Conservation (phyloP, 1,140 invertebrate genomes). For the Aphaenogaster floridana region DNA sequence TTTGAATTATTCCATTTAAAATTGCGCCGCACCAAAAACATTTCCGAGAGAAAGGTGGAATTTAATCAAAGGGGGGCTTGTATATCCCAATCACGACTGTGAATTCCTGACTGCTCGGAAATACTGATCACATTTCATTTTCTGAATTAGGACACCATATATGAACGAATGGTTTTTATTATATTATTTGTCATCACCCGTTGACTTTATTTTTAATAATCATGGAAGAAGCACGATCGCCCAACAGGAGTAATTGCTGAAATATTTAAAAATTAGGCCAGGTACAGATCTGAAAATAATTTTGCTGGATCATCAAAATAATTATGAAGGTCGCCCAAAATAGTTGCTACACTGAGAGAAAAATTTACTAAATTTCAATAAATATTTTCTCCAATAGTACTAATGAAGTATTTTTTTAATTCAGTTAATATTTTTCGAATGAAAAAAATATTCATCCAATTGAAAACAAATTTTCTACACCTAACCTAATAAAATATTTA, state of each 20-base stretch:
- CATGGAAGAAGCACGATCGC: not conserved
- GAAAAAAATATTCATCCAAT: too few species aligned
- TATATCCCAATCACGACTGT: not conserved
- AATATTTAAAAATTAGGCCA: too few species aligned
- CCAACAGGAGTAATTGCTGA: not conserved
- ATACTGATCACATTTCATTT: not conserved
- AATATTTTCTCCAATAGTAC: too few species aligned
- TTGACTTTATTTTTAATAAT: not conserved
- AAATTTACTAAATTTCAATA: too few species aligned
- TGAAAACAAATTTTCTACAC: too few species aligned
- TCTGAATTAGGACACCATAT: not conserved
- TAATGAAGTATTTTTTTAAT: too few species aligned
- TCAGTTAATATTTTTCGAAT: too few species aligned
- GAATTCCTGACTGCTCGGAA: not conserved
- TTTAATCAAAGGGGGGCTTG: not conserved
- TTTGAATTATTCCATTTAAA: slow-evolving; percentile 20
- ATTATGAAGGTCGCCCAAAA: too few species aligned
- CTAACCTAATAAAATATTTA: too few species aligned
- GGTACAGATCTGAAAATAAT: too few species aligned
- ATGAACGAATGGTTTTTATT: not conserved
- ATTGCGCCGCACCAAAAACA: not conserved
- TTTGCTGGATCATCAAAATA: too few species aligned
- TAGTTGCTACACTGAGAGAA: too few species aligned
- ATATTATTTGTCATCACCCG: not conserved
- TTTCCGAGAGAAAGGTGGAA: not conserved